phyloP scores from a whole-genome alignment of 2,797 vertebrate species.

The Carcharodon carcharias region DNA sequence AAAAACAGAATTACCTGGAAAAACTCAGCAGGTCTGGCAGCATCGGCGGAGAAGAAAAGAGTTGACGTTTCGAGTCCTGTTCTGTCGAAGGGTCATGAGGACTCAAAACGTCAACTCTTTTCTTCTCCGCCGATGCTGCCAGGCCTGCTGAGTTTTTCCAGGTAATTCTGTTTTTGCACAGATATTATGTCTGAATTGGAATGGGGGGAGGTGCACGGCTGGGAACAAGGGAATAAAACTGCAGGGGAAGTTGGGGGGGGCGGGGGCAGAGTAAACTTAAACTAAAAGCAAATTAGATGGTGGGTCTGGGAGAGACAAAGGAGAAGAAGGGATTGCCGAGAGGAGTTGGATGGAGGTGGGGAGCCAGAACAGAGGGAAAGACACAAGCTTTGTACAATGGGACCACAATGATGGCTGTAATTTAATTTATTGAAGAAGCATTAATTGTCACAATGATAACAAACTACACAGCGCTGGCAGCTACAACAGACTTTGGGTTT shows the following conservation, averaged over 20 bases:
- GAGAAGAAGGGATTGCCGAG: not conserved
- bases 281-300: not conserved
- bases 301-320: not conserved
- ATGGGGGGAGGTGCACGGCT: not conserved
- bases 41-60: no score
- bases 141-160: no score
- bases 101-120: no score
- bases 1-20: no score
- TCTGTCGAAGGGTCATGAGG: no score
- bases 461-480: not conserved
- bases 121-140: no score
- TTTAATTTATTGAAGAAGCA: not conserved
- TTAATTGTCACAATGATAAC: not conserved
- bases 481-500: not conserved
- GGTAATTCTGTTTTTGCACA: no score
- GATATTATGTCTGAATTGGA: no score
- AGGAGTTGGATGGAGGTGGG: not conserved
- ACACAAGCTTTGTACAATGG: not conserved
- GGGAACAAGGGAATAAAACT: not conserved
- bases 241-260: no score
- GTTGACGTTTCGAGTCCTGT: no score
- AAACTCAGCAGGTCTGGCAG: no score
- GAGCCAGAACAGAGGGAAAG: not conserved
- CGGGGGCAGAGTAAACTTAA: no score
- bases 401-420: not conserved